A percentile compares a stretch with the other conserved stretches of the same genome.
Evolutionary conservation across 2,113 vertebrate species (phyloP).

Genomic region (Maccullochella peelii): DNA sequence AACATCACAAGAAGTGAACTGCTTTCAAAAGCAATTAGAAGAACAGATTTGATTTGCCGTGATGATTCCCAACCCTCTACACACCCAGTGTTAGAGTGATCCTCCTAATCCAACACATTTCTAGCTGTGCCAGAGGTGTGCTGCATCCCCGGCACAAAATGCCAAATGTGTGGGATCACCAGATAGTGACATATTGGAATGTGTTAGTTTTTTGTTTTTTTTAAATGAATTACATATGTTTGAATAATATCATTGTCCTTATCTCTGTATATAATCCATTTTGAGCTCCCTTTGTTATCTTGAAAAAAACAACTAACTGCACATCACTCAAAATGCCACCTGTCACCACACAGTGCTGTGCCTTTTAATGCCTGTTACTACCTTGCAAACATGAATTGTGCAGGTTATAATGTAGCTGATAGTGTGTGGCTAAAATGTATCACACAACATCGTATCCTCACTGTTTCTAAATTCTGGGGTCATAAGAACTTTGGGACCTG

Average conservation of each 20-base stretch:
- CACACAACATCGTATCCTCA: neutral
- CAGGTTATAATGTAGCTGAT: neutral
- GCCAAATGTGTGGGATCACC: neutral
- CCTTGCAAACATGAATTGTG: neutral
- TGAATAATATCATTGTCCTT: neutral
- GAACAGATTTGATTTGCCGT: neutral
- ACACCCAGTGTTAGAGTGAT: neutral
- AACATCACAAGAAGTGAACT: slow-evolving; percentile 6
- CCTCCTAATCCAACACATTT: neutral
- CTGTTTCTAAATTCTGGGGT: neutral
- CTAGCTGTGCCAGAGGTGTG: neutral
- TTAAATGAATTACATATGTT: neutral
- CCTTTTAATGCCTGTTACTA: neutral
- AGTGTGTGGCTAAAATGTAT: neutral
- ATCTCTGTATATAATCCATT: neutral
- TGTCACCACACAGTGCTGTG: neutral
- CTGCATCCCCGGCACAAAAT: neutral
- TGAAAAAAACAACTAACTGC: neutral
- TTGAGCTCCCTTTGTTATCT: neutral
- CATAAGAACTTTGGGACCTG: neutral
- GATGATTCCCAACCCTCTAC: neutral
- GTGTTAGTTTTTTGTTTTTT: neutral
- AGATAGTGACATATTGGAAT: neutral
- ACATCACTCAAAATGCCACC: neutral
- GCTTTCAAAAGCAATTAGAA: neutral